Percentiles rank a stretch among this genome's conserved stretches.
Evolutionary conservation across 2,888 invertebrate genomes (phyloP).

Genomic region (Stomorhina lunata): DNA sequence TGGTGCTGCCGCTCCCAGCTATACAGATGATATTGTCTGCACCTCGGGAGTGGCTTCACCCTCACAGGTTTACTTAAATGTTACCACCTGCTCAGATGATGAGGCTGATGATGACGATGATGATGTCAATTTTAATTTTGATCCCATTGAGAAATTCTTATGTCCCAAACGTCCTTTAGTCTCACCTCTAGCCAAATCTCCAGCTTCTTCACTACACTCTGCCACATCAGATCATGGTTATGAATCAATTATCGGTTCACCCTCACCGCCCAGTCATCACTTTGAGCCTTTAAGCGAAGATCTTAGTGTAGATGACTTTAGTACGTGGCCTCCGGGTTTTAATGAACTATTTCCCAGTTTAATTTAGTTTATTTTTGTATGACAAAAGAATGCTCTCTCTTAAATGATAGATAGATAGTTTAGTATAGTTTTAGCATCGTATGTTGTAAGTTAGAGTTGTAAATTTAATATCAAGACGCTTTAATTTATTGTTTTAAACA

Average conservation of each 20-base stretch:
- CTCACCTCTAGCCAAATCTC: slow-evolving; percentile 76
- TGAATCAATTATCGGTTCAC: slow-evolving; percentile 84
- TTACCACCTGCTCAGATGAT: slow-evolving; percentile 72
- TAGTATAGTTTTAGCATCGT: slow-evolving; percentile 24
- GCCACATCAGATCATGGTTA: slow-evolving; percentile 84
- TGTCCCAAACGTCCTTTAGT: slow-evolving; percentile 72
- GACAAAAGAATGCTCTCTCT: slow-evolving; percentile 22
- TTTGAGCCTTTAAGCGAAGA: slow-evolving; percentile 75
- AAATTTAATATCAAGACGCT: slow-evolving; percentile 41
- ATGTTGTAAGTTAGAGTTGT: slow-evolving; percentile 24
- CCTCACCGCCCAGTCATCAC: slow-evolving; percentile 73
- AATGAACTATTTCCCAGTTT: slow-evolving; percentile 89
- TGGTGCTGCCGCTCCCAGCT: slow-evolving; percentile 74
- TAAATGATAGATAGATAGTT: background rate
- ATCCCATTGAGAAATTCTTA: slow-evolving; percentile 75
- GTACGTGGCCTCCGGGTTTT: slow-evolving; percentile 81
- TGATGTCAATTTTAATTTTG: slow-evolving; percentile 72
- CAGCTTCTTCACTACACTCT: slow-evolving; percentile 74
- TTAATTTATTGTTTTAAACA: slow-evolving; percentile 55
- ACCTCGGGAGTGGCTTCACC: slow-evolving; percentile 72
- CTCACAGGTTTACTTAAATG: slow-evolving; percentile 75
- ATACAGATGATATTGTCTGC: slow-evolving; percentile 73
- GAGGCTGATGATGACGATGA: slow-evolving; percentile 70
- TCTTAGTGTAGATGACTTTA: slow-evolving; percentile 86
- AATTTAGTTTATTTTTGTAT: slow-evolving; percentile 79